Percentiles rank a stretch among this genome's conserved stretches.
Evolutionary conservation across 2,797 vertebrate genomes (phyloP).

Genomic region (Oreochromis mossambicus): DNA sequence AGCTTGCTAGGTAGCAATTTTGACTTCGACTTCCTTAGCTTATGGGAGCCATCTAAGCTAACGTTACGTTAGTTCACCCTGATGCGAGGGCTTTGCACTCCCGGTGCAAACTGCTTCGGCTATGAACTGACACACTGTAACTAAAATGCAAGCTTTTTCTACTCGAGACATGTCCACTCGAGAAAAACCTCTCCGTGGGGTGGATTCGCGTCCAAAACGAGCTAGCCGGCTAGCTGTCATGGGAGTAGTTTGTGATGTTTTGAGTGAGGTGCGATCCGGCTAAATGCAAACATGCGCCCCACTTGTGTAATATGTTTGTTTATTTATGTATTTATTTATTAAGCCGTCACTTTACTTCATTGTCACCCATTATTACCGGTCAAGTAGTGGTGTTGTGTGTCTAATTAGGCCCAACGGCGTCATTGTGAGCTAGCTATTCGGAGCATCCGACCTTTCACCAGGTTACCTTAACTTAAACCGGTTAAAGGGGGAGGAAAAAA

Average conservation of each 20-base stretch:
- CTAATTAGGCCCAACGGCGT: constrained; percentile 53
- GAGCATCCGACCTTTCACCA: constrained; percentile 20
- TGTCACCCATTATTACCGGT: background rate
- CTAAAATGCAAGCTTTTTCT: background rate
- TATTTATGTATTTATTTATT: background rate
- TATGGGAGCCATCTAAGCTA: constrained; percentile 33
- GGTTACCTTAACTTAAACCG: background rate
- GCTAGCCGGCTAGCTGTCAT: constrained; percentile 48
- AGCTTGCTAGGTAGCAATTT: constrained; percentile 34
- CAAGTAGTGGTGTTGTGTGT: background rate
- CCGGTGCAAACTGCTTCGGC: background rate
- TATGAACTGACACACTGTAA: background rate
- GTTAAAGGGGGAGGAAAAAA: background rate
- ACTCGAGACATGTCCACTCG: background rate
- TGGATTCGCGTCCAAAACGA: background rate
- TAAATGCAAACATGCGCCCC: constrained; percentile 31
- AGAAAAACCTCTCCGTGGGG: background rate
- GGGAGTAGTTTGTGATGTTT: constrained; percentile 17
- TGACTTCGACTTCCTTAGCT: constrained; percentile 66
- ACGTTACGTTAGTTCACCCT: background rate
- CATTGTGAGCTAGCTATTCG: constrained; percentile 34
- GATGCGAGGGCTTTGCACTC: background rate
- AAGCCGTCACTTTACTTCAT: accelerated
- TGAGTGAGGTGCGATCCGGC: background rate
- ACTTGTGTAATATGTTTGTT: background rate